Conservation (phyloP, 2,888 invertebrate species). For the Machimus rusticus region DNA sequence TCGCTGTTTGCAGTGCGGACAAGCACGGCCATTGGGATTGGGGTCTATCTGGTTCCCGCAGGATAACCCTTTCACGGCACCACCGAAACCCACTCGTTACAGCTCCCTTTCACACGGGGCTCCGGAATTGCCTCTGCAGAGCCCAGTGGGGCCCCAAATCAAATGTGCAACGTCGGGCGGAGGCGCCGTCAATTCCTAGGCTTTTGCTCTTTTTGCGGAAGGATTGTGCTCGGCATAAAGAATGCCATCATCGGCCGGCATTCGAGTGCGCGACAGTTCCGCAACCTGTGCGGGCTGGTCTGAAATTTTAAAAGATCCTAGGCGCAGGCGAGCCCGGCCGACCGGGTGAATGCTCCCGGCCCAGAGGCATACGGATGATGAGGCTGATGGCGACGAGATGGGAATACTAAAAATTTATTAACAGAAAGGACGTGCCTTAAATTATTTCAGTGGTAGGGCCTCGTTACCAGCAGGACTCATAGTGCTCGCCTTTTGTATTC, state of each 20-base stretch:
- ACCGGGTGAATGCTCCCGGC: background rate
- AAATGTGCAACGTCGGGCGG: background rate
- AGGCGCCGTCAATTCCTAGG: background rate
- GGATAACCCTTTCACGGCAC: background rate
- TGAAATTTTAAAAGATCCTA: background rate
- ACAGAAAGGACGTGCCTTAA: constrained; percentile 31
- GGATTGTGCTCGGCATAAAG: constrained; percentile 36
- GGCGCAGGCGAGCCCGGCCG: background rate
- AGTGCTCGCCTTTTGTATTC: background rate
- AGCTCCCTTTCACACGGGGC: background rate
- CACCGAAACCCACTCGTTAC: background rate
- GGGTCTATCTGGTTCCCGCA: background rate
- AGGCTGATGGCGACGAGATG: constrained; percentile 31
- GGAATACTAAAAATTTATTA: constrained; percentile 46
- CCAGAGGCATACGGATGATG: background rate
- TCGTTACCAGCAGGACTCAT: background rate
- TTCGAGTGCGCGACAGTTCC: background rate
- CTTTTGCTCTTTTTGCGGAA: constrained; percentile 3
- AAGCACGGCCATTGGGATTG: background rate
- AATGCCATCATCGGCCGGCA: constrained; percentile 8
- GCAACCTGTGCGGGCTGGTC: background rate
- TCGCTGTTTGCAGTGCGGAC: background rate
- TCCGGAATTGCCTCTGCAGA: background rate
- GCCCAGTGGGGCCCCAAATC: background rate
- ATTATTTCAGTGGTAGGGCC: constrained; percentile 1